Conservation (phyloP, 2,888 invertebrate species). For the Campaea margaritaria region DNA sequence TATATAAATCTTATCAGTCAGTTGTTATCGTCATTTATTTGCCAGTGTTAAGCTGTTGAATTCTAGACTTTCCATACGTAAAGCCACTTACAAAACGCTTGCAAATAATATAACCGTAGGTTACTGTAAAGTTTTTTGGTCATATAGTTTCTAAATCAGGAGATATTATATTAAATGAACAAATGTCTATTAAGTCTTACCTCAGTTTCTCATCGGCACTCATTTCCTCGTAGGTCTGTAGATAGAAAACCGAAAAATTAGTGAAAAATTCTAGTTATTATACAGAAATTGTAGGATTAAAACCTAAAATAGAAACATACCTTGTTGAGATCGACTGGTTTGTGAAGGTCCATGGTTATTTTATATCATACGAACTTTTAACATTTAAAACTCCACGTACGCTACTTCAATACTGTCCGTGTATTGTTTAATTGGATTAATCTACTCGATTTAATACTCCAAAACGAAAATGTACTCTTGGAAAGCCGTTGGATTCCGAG, state of each 20-base stretch:
- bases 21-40: too few species aligned
- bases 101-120: too few species aligned
- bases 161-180: too few species aligned
- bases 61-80: too few species aligned
- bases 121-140: too few species aligned
- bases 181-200: conserved; percentile 76
- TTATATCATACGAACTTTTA: neutral
- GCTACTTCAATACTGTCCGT: neutral
- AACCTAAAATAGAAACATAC: conserved; percentile 47
- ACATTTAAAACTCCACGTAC: conserved; percentile 1
- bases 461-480: neutral
- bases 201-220: conserved; percentile 91
- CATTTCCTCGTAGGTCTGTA: conserved; percentile 89
- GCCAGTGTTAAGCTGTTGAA: too few species aligned
- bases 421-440: neutral
- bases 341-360: conserved; percentile 75
- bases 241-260: conserved; percentile 50
- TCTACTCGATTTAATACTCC: neutral
- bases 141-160: too few species aligned
- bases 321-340: conserved; percentile 80
- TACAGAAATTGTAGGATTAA: neutral
- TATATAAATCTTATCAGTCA: too few species aligned
- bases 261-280: neutral
- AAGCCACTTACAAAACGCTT: too few species aligned
- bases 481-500: neutral